These are phyloP conservation scores for Leptocoma aspasia DNA, from an alignment of 2,113 vertebrate genomes.

Conservation along the genomic window DNA sequence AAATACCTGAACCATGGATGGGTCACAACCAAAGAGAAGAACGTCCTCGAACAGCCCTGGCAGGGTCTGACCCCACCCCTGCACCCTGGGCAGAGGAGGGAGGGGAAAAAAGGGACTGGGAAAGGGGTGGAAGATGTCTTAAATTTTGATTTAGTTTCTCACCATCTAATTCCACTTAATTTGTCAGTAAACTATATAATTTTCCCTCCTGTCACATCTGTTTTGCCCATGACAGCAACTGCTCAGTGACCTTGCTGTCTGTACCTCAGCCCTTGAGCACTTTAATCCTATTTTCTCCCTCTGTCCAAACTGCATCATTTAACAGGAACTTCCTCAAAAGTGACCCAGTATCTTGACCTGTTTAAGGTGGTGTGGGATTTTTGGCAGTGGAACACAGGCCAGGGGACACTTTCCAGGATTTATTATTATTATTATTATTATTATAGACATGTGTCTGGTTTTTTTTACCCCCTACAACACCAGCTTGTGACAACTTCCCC, in stretches of 20 bases:
- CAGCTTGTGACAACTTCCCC: background rate
- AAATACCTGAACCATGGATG: background rate
- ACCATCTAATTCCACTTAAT: background rate
- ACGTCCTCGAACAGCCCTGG: background rate
- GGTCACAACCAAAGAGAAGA: too few species aligned
- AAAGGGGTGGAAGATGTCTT: background rate
- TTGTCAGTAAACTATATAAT: background rate
- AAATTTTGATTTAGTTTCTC: background rate
- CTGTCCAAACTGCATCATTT: background rate
- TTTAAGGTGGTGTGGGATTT: background rate
- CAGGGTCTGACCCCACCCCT: background rate
- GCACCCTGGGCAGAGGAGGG: background rate
- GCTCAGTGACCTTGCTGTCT: rapidly evolving
- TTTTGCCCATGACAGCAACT: background rate
- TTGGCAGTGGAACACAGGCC: background rate
- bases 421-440: background rate
- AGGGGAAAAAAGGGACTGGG: background rate
- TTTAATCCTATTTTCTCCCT: background rate
- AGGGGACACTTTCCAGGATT: background rate
- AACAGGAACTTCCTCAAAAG: background rate
- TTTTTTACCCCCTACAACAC: rapidly evolving
- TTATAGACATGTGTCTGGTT: background rate
- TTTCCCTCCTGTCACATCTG: background rate
- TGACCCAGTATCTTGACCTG: too few species aligned
- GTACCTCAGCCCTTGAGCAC: background rate